Conservation (phyloP, 2,797 vertebrate species). For the Darevskia nairensis region DNA sequence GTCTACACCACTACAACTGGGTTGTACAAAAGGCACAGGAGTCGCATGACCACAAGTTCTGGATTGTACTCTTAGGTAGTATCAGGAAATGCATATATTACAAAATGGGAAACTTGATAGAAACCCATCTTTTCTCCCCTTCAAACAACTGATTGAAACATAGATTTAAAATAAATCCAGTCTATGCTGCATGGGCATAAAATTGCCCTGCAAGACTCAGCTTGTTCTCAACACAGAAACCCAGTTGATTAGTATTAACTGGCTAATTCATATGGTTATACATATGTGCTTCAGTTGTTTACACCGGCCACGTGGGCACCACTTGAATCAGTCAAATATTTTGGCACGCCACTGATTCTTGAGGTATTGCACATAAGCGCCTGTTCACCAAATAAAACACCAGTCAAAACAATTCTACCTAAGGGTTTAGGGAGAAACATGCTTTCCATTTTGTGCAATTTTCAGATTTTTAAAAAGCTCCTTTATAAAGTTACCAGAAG, state of each 20-base stretch:
- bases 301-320: no score
- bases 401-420: not conserved
- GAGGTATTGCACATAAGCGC: not conserved
- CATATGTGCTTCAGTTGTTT: not conserved
- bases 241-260: not conserved
- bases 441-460: slow-evolving; percentile 14
- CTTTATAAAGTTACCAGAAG: slow-evolving; percentile 16
- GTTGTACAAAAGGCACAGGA: not conserved
- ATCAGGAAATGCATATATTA: not conserved
- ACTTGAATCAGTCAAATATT: not conserved
- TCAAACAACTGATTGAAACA: not conserved
- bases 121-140: not conserved
- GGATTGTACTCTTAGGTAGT: not conserved
- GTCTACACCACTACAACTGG: not conserved
- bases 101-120: not conserved
- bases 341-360: not conserved
- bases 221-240: not conserved
- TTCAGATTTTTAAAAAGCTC: slow-evolving; percentile 22
- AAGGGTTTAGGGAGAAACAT: not conserved
- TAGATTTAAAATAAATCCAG: not conserved
- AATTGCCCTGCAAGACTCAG: not conserved
- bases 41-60: not conserved
- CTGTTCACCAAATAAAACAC: not conserved
- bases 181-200: not conserved
- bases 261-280: not conserved